A percentile compares a stretch with the other conserved stretches of the same genome.
Conservation (phyloP, 2,888 invertebrate genomes). For the Cheilosia impressa region DNA sequence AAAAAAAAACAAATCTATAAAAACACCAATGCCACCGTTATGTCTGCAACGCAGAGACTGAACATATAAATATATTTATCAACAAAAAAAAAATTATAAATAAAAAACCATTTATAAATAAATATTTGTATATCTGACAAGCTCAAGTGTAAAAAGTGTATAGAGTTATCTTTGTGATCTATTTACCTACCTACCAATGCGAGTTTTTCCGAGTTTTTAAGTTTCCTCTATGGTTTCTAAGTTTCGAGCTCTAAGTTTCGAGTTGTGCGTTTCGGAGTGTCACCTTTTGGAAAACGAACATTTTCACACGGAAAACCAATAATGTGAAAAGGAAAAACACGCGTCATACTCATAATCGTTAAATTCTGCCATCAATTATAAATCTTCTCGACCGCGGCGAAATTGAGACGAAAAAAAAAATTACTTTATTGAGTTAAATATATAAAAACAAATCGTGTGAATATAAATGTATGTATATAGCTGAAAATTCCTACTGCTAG, state of each 20-base stretch:
- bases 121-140: constrained; percentile 57
- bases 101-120: constrained; percentile 64
- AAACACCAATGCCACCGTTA: constrained; percentile 66
- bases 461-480: constrained; percentile 10
- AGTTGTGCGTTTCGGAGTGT: background rate
- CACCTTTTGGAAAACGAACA: background rate
- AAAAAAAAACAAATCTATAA: constrained; percentile 24
- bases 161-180: constrained; percentile 17
- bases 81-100: constrained; percentile 51
- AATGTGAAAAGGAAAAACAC: constrained; percentile 41
- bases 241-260: background rate
- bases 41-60: constrained; percentile 73
- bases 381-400: constrained; percentile 20
- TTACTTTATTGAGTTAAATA: constrained; percentile 15
- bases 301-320: constrained; percentile 17
- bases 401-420: constrained; percentile 31
- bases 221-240: constrained; percentile 15
- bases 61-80: constrained; percentile 55
- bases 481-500: constrained; percentile 29
- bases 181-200: constrained; percentile 35
- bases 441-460: constrained; percentile 44
- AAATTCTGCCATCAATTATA: constrained; percentile 22
- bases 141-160: constrained; percentile 57
- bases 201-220: constrained; percentile 49
- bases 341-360: constrained; percentile 53